Base-by-base conservation (phyloP, 2,113 vertebrate species). In the Cyprinodon tularosa region DNA sequence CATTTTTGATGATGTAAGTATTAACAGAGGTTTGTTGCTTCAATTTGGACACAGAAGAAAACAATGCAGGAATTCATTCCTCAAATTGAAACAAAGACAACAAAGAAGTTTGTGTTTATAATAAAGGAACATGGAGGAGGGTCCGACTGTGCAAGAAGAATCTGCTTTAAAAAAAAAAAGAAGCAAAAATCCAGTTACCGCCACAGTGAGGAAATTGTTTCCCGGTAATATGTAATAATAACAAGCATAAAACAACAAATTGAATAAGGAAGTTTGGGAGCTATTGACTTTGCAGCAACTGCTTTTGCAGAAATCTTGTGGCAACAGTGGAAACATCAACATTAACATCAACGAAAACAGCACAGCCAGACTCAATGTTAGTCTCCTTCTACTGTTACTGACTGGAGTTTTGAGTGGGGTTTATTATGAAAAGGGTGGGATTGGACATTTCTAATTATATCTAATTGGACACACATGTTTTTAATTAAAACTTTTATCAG, bases 201-300 rank as follows among this genome's bases (percentile, higher is more conserved):
- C 13, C 37, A 76, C 4, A 17, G n/a, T 63, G 37, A 68, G 37
- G 66, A 63, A 50, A 76, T 48, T 62, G 60, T 63, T 76, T 76
- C 66, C 38, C 37, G 4, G 37, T 50, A 76, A 3, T 59, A 36
- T 50, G 44, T 57, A 7, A 62, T 29, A 42, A 68, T 6, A 53
- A 57, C 42, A 42, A 42, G 42, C 42, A 29, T 29, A 29, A 29
- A 29, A 29, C 29, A 29, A 29, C 29, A 44, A 7, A 66, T 29
- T 0, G 36, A 50, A 42, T 2, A 17, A 38, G 42, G 53, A 67
- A 67, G 64, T 74, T 22, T 67, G 42, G 40, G 9, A 42, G 9
- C 42, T 15, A 50, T 15, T 50, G 14, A 15, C 17, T 50, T 50
- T 50, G 13, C 48, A 50, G 48, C 13, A 6, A 20, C 17, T 15